Percentiles rank a stretch among this genome's conserved stretches.
These are phyloP conservation scores for Anas platyrhynchos DNA, from an alignment of 2,113 vertebrate genomes.

Conservation along the genomic window DNA sequence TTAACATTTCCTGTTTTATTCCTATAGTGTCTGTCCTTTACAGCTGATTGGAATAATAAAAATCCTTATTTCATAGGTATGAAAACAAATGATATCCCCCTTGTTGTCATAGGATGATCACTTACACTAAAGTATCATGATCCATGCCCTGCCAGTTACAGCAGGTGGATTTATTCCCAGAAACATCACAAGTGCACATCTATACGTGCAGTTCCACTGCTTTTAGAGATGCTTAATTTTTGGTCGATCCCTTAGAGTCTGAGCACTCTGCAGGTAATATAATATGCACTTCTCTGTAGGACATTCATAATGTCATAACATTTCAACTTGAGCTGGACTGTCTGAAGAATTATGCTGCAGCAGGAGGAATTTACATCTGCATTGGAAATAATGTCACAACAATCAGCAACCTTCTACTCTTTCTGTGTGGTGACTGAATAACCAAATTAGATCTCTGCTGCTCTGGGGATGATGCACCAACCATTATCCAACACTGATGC, in stretches of 20 bases:
- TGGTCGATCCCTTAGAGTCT: background rate
- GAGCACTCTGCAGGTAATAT: background rate
- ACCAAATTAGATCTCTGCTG: background rate
- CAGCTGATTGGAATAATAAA: background rate
- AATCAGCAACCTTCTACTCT: background rate
- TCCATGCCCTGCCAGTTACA: rapidly evolving
- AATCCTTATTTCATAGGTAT: background rate
- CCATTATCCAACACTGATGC: background rate
- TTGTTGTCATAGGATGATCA: background rate
- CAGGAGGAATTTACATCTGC: background rate
- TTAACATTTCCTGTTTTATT: background rate
- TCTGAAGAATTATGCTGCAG: background rate
- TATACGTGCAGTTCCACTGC: background rate
- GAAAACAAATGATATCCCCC: background rate
- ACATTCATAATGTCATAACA: background rate
- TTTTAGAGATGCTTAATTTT: background rate
- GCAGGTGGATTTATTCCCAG: background rate
- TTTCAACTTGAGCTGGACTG: background rate
- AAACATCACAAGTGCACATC: background rate
- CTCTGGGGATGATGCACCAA: background rate
- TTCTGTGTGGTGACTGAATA: background rate
- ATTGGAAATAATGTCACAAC: background rate
- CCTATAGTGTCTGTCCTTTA: background rate
- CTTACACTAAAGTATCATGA: background rate
- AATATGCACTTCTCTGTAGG: background rate